Base-by-base conservation (phyloP, 2,797 vertebrate genomes). In the Spatula versicolor region DNA sequence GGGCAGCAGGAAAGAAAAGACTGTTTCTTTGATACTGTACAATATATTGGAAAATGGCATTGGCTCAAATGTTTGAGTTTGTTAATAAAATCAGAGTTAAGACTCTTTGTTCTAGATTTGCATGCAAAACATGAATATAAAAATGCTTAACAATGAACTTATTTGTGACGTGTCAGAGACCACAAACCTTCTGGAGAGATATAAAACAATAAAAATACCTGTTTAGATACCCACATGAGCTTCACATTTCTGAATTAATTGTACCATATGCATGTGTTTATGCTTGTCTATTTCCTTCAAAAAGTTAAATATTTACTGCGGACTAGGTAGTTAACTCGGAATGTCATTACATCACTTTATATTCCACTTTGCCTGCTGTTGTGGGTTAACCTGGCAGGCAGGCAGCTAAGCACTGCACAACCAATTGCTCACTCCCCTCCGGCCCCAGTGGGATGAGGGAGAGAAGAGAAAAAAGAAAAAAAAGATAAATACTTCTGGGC, bases 81-180 rank as follows among this genome's bases (percentile, higher is more conserved):
- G 81, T 82, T 93, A 90, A 69, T 74, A 66, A 95, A 93, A 95
- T 74, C 37, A 46, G 48, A 73, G 54, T 68, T 56, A 50, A 68
- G 6, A 50, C 74, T 81, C 66, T 84, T 63, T 79, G 39, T 85
- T 37, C 46, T 46, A 30, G 72, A 46, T 31, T 46, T 9, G 6
- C 26, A 50, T 72, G 82, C 21, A 92, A 92, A 94, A n/a, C 41
- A 41, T 9, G 43, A 30, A 55, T 33, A 25, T 6, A 48, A 45
- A 77, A 48, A 21, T 58, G 8, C 25, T 43, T 20, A 79, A 21
- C 80, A 37, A 11, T 3, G 9, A 80, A 55, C 16, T 39, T 13
- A 1, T 23, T 55, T 33, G 72, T 17, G 31, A 39, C 35, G 67
- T 4, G 26, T 66, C 77, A 84, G 55, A 59, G 46, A 79, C 43